A percentile compares a stretch with the other conserved stretches of the same genome.
Evolutionary conservation across 2,888 invertebrate species (phyloP).

Genomic region (Drosophila maculinotata): DNA sequence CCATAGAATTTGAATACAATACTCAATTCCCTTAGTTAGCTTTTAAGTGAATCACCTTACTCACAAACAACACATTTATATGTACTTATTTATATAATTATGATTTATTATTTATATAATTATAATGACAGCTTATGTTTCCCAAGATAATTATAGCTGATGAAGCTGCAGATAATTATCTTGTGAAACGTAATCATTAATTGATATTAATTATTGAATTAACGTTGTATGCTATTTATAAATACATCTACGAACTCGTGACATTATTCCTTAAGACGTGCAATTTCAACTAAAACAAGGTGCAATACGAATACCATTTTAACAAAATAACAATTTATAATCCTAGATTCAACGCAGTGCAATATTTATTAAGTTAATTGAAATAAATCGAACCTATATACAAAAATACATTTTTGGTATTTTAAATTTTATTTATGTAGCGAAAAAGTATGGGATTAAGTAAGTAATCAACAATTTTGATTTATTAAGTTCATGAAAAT

Average conservation of each 20-base stretch:
- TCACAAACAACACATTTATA: constrained; percentile 6
- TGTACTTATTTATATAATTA: constrained; percentile 8
- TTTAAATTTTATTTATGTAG: too few relatives aligned
- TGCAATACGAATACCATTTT: constrained; percentile 67
- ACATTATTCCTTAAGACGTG: constrained; percentile 50
- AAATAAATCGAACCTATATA: constrained; percentile 55
- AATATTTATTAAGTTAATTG: constrained; percentile 63
- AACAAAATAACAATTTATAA: constrained; percentile 9
- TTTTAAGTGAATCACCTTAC: constrained; percentile 6
- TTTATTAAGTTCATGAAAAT: too few relatives aligned
- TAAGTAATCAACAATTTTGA: too few relatives aligned
- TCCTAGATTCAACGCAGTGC: constrained; percentile 60
- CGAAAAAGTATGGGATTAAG: too few relatives aligned
- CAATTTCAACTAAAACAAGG: constrained; percentile 44
- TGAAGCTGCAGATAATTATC: constrained; percentile 51
- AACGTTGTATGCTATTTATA: constrained; percentile 19
- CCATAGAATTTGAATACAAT: constrained; percentile 79
- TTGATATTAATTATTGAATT: constrained; percentile 24
- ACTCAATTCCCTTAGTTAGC: constrained; percentile 39
- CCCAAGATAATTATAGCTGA: constrained; percentile 67
- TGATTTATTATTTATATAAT: constrained; percentile 11
- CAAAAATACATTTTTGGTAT: too few relatives aligned
- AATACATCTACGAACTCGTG: constrained; percentile 38
- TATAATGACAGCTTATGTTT: constrained; percentile 76
- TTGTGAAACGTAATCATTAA: constrained; percentile 81